Evolutionary conservation across 2,888 invertebrate genomes (phyloP), one percentile per base, ranked within the genome.

Genomic region (Andrena bucephala): DNA sequence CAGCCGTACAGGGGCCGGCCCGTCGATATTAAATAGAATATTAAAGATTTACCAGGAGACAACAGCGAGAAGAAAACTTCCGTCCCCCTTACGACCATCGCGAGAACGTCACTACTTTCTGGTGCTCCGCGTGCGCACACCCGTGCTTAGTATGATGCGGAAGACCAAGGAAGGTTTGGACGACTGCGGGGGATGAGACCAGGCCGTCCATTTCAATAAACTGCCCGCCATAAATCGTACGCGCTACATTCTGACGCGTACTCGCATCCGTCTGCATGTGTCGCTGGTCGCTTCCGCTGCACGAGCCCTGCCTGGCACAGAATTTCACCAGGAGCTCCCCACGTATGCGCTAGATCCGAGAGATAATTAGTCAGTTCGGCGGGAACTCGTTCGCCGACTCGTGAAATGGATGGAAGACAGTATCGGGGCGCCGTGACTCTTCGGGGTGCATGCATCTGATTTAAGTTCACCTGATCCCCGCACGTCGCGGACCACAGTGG

Each of bases 1-100:
- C 80, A 74, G 52, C 74, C 83, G 63, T 78, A 77, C 85, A 84
- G 74, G 85, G 70, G 71, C 77, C 82, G 27, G 57, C 57, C 24
- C 7, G 77, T 83, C 87, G 89, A 92, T 92, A 92, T 93, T 92
- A 93, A 93, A 92, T 92, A 91, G 92, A 93, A 93, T 92, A 92
- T 93, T 92, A 92, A 93, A 93, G 92, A 93, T 92, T 92, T 90
- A 85, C 87, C 89, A 77, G 83, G 87, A 90, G 89, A 90, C 90
- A 91, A 91, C 91, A 89, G 84, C 78, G 80, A 77, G 78, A 42
- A 42, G 42, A 74, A 29, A 83, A 81, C 73, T 73, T 48, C 48
- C 10, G 6, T n/a, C 24, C 50, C 50, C 31, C 20, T 29, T 48
- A 8, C n/a, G 59, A 6, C 24, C 10, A 42, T 16, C 27, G 16